A percentile compares a stretch with the other conserved stretches of the same genome.
These are phyloP conservation scores for Sciurus vulgaris DNA, from an alignment of 2,797 vertebrate genomes.

Conservation along the genomic window DNA sequence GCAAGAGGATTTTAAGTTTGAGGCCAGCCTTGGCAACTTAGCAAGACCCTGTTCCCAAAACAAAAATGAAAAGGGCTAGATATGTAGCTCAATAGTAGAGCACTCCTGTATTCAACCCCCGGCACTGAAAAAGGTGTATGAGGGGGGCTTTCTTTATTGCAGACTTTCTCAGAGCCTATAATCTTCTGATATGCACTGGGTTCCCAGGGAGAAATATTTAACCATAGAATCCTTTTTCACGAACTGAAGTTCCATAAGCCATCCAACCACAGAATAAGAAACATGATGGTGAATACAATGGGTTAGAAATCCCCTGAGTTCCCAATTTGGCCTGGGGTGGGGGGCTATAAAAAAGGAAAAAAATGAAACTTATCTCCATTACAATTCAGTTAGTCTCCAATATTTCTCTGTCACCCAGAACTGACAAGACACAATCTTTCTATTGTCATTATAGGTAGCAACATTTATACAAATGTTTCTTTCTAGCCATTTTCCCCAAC, in stretches of 20 bases:
- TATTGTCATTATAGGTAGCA: background rate
- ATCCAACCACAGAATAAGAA: background rate
- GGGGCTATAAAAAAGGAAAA: background rate
- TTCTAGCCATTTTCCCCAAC: background rate
- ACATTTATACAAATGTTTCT: conserved; percentile 29
- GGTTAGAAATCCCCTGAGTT: background rate
- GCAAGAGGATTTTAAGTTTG: background rate
- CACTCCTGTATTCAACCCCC: background rate
- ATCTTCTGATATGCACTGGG: background rate
- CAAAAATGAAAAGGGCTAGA: background rate
- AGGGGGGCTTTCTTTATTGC: background rate
- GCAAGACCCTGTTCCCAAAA: background rate
- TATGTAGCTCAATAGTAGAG: background rate
- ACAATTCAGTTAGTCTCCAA: background rate
- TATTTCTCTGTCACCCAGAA: conserved; percentile 23
- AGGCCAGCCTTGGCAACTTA: background rate
- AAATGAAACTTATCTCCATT: background rate
- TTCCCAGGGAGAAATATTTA: background rate
- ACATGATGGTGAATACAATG: background rate
- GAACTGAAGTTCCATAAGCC: background rate
- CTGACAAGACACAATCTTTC: background rate
- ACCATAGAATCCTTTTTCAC: background rate
- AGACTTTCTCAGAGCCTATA: conserved; percentile 8
- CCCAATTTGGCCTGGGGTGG: background rate
- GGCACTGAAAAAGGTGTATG: too few species aligned